Conservation (phyloP, 2,888 invertebrate genomes). For the Brachypterus glaber region DNA sequence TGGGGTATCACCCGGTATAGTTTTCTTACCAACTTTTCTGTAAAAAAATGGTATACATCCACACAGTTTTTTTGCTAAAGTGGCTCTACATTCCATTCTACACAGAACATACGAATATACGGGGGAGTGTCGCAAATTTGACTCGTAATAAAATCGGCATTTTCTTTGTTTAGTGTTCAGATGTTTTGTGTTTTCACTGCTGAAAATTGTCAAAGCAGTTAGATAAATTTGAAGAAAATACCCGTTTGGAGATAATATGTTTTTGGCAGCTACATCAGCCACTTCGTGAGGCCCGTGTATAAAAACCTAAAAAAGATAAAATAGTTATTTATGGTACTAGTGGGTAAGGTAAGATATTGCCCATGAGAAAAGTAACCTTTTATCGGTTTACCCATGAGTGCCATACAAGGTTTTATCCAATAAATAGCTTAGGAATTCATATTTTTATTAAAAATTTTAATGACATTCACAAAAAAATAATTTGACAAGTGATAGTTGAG, state of each 20-base stretch:
- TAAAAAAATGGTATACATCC: constrained; percentile 68
- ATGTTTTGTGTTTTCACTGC: constrained; percentile 30
- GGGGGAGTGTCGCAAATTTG: constrained; percentile 53
- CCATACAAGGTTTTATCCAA: no score
- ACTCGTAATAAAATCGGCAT: constrained; percentile 59
- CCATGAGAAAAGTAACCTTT: no score
- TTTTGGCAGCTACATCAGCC: constrained; percentile 52
- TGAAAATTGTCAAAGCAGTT: constrained; percentile 34
- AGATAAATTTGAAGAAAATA: constrained; percentile 35
- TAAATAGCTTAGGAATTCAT: no score
- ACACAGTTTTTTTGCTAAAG: constrained; percentile 51
- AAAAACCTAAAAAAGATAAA: constrained; percentile 49
- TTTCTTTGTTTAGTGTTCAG: constrained; percentile 56
- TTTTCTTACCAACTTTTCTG: constrained; percentile 48
- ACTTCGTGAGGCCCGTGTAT: constrained; percentile 60
- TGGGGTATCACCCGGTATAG: no score
- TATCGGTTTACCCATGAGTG: no score
- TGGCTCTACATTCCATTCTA: constrained; percentile 60
- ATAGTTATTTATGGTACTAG: no score
- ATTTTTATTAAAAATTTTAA: no score
- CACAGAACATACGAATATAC: constrained; percentile 63
- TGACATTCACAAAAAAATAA: no score
- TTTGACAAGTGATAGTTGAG: no score
- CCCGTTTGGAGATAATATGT: constrained; percentile 30
- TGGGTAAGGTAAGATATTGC: no score